A percentile compares a stretch with the other conserved stretches of the same genome.
These are phyloP conservation scores for Rotaria magnacalcarata DNA, from an alignment of 2,888 invertebrate species.

Conservation along the genomic window DNA sequence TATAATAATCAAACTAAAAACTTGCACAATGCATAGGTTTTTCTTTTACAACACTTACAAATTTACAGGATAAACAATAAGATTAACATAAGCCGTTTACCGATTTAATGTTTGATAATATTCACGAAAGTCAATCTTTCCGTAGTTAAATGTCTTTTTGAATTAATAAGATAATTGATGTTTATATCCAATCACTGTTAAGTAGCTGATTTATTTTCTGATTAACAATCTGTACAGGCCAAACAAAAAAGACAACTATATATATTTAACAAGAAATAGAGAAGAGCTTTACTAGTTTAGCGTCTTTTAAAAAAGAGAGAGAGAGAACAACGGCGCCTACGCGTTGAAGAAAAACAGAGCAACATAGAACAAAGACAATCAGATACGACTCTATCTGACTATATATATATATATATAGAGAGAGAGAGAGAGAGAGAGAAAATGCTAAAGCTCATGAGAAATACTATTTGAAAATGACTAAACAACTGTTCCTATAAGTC, in stretches of 20 bases:
- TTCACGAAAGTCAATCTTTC: neutral
- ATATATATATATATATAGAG: neutral
- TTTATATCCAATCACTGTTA: neutral
- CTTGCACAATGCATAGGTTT: too few relatives aligned
- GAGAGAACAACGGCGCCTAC: neutral
- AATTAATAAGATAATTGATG: neutral
- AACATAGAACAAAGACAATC: neutral
- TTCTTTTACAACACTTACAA: too few relatives aligned
- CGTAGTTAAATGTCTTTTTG: neutral
- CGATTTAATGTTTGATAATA: neutral
- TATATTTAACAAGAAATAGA: neutral
- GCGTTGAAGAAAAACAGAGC: neutral
- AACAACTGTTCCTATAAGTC: neutral
- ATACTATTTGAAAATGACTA: neutral
- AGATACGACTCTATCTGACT: neutral
- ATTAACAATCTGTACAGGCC: conserved; percentile 11
- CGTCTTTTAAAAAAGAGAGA: neutral
- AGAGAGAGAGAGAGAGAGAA: neutral
- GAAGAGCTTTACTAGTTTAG: neutral
- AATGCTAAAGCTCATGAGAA: too few relatives aligned
- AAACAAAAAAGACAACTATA: neutral
- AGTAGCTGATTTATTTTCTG: conserved; percentile 1
- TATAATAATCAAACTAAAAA: too few relatives aligned
- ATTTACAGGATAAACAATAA: too few relatives aligned
- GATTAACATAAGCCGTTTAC: too few relatives aligned